Evolutionary conservation across 2,113 vertebrate genomes (phyloP).

Genomic region (Catharus bicknelli): DNA sequence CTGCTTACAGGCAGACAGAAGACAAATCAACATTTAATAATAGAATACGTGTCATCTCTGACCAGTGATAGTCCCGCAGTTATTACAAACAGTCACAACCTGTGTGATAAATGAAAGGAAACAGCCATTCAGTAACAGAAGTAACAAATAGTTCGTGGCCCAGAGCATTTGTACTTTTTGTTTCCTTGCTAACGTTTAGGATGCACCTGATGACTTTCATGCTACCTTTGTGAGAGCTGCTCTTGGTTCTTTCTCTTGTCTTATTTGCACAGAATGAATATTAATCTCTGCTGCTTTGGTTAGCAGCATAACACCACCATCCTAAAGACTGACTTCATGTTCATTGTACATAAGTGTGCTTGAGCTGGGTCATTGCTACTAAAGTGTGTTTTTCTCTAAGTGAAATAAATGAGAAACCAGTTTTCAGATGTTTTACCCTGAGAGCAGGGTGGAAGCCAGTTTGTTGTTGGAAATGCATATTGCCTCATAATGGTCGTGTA

Average conservation of each 20-base stretch:
- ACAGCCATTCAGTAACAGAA: neutral
- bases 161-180: neutral
- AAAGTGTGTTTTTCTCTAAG: neutral
- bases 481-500: neutral
- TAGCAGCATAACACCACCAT: neutral
- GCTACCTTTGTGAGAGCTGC: neutral
- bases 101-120: slow-evolving; percentile 33
- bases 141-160: neutral
- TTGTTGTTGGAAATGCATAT: neutral
- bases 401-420: neutral
- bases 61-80: neutral
- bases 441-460: neutral
- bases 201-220: slow-evolving; percentile 36
- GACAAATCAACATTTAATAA: neutral
- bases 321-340: neutral
- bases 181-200: neutral
- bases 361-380: neutral
- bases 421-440: neutral
- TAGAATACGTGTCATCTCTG: neutral
- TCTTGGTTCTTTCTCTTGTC: slow-evolving; percentile 2
- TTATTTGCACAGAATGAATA: neutral
- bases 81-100: slow-evolving; percentile 11
- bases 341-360: neutral
- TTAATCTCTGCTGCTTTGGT: neutral
- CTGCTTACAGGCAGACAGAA: neutral